Evolutionary conservation across 64 coral and sea anemone species (phyloP).

Genomic region (Astreopora myriophthalma): DNA sequence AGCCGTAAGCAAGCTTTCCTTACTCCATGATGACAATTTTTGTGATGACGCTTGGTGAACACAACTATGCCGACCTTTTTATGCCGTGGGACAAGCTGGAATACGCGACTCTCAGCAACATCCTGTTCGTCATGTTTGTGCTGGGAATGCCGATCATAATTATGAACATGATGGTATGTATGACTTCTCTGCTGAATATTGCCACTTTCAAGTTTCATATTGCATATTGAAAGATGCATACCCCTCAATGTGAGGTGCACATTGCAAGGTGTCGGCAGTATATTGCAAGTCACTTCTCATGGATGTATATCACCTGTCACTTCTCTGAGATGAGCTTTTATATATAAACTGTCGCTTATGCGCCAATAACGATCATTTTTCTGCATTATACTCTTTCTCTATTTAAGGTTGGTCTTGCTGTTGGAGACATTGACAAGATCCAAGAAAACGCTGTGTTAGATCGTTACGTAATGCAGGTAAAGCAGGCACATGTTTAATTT

Average conservation of each 20-base stretch:
- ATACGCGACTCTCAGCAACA: slow-evolving; percentile 66
- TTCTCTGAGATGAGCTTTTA: too few relatives aligned
- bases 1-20: slow-evolving; percentile 14
- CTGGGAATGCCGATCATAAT: slow-evolving; percentile 91
- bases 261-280: too few relatives aligned
- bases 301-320: too few relatives aligned
- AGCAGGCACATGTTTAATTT: not conserved
- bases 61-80: slow-evolving; percentile 76
- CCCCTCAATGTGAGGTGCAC: too few relatives aligned
- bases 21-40: slow-evolving; percentile 87
- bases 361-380: too few relatives aligned
- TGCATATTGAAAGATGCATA: too few relatives aligned
- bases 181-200: not conserved
- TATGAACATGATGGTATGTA: slow-evolving; percentile 67
- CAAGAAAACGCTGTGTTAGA: slow-evolving; percentile 73
- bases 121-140: slow-evolving; percentile 73
- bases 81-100: slow-evolving; percentile 64
- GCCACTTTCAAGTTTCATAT: too few relatives aligned
- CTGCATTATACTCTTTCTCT: not conserved
- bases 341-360: too few relatives aligned
- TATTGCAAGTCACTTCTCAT: too few relatives aligned
- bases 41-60: slow-evolving; percentile 89
- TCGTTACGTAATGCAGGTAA: slow-evolving; percentile 84
- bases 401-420: slow-evolving; percentile 73
- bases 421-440: slow-evolving; percentile 88